Conservation (phyloP, 2,113 vertebrate genomes). For the Sisor rabdophorus region DNA sequence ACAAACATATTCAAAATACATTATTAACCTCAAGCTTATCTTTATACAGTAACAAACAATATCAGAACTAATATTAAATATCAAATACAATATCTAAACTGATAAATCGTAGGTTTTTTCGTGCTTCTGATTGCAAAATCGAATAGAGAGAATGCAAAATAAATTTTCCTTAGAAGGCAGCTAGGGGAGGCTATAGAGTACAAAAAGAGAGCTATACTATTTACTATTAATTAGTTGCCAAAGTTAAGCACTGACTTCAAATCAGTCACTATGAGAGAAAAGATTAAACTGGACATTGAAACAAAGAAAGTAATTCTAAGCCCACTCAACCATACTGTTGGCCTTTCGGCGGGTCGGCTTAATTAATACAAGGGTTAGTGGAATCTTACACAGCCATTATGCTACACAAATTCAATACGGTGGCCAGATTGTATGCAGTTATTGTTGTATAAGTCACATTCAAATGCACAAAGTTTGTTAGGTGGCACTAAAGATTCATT, state of each 20-base stretch:
- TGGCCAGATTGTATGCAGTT: neutral
- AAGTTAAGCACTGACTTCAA: neutral
- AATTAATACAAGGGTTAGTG: conserved; percentile 31
- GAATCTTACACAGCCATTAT: conserved; percentile 30
- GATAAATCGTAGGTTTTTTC: too few species aligned
- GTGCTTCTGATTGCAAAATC: too few species aligned
- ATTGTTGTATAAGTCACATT: conserved; percentile 25
- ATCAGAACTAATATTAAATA: neutral
- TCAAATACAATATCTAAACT: neutral
- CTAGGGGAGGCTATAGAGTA: conserved; percentile 53
- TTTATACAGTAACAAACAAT: neutral
- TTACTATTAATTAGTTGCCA: neutral
- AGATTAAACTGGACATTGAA: conserved; percentile 1
- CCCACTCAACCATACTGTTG: conserved; percentile 32
- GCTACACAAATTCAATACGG: conserved; percentile 17
- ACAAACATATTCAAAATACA: neutral
- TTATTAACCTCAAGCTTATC: neutral
- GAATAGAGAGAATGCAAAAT: conserved; percentile 45
- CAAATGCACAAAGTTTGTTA: neutral
- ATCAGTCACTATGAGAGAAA: neutral
- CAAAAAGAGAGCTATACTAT: neutral
- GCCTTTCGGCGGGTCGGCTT: conserved; percentile 30
- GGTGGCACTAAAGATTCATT: conserved; percentile 35
- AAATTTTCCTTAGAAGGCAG: conserved; percentile 46
- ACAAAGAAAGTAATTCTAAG: neutral